Evolutionary conservation across 2,888 invertebrate genomes (phyloP).

Genomic region (Neoscelio sp.): DNA sequence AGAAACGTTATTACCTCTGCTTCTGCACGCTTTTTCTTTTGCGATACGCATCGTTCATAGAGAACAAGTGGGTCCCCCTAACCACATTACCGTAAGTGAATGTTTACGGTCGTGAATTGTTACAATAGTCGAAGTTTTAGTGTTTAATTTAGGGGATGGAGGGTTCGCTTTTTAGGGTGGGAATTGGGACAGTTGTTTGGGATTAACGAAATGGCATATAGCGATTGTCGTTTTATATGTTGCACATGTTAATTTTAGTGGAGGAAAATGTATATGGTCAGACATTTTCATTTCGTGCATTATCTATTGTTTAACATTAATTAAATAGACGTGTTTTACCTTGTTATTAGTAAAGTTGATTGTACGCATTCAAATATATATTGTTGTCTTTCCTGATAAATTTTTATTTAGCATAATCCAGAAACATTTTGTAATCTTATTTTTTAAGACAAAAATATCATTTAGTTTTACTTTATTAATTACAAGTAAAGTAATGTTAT

Average conservation of each 20-base stretch:
- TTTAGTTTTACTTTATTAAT: too few species aligned
- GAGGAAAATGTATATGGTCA: too few species aligned
- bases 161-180: conserved; percentile 48
- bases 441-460: too few species aligned
- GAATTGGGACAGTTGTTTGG: conserved; percentile 55
- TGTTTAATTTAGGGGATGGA: conserved; percentile 47
- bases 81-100: conserved; percentile 58
- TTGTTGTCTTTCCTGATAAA: too few species aligned
- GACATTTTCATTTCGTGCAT: too few species aligned
- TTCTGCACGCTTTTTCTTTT: conserved; percentile 39
- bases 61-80: conserved; percentile 44
- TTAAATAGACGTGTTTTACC: too few species aligned
- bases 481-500: too few species aligned
- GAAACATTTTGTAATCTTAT: too few species aligned
- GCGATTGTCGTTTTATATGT: conserved; percentile 24
- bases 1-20: conserved; percentile 46
- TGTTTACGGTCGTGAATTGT: conserved; percentile 43
- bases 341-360: too few species aligned
- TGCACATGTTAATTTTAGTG: conserved; percentile 23
- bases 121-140: conserved; percentile 49
- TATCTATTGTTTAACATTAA: neutral
- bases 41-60: conserved; percentile 48
- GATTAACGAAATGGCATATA: conserved; percentile 49
- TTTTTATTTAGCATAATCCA: too few species aligned
- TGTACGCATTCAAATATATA: too few species aligned